Evolutionary conservation across 2,888 invertebrate species (phyloP), one percentile per base, ranked within the genome.

Genomic region (Cephalotes varians): DNA sequence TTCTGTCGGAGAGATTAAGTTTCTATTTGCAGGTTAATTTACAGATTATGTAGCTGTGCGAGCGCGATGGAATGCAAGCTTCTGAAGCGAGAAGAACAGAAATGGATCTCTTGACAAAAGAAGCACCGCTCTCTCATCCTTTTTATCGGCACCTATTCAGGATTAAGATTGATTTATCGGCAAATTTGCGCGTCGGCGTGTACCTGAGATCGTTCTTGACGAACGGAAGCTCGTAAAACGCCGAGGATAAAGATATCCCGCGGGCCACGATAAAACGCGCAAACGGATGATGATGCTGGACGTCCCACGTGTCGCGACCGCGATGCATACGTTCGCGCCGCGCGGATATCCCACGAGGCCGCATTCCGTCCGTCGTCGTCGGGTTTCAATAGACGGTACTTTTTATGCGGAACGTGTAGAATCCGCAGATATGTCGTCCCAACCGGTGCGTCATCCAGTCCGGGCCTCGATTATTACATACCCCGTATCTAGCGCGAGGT

Each of bases 251-350:
- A 64, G 25, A 9, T 64, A 31, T 77, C 21, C 54, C 40, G 31
- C 37, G n/a, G 18, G 18, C 51, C 51, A 37, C 10, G 74, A 84
- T 86, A 82, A 88, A 86, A 86, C 81, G 65, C 34, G 62, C 74
- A 76, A 81, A 82, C 83, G 85, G 85, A 82, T 81, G 77, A 85
- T 12, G 74, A 76, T 82, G 58, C 65, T 65, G 65, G 60, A 12
- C 25, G 40, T 86, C 89, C 89, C 89, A 90, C 89, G 89, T 86
- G 86, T 49, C 56, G 83, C 87, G 89, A 83, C 89, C 89, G 88
- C 88, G 87, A 87, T 90, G 86, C 89, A 90, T 89, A 88, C 58
- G 34, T 49, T 34, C 62, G 80, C 60, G 81, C 47, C 82, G 82
- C 82, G 76, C 76, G 84, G 77, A 85, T 88, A 76, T 87, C 86